These are phyloP conservation scores for Petrocephalus schoutedeni DNA, from an alignment of 2,797 vertebrate genomes.

Conservation along the genomic window DNA sequence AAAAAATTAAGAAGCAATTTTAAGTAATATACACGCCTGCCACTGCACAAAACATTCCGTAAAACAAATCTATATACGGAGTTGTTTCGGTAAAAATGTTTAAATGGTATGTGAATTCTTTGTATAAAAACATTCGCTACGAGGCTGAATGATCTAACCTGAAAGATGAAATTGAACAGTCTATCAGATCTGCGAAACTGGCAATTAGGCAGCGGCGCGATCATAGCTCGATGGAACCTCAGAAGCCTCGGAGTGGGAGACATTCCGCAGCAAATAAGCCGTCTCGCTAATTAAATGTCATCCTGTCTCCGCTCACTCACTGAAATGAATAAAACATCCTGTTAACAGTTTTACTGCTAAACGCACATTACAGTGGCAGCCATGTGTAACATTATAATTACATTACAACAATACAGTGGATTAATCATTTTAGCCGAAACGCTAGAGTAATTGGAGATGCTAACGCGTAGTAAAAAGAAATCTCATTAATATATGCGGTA, in stretches of 20 bases:
- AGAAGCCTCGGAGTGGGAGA: background rate
- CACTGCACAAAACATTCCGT: background rate
- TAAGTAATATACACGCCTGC: background rate
- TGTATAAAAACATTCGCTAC: background rate
- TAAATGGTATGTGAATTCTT: background rate
- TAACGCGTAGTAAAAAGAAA: background rate
- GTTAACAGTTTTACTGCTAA: background rate
- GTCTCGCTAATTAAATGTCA: background rate
- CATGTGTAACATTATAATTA: slow-evolving; percentile 6
- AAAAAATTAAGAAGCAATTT: background rate
- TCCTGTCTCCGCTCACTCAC: background rate
- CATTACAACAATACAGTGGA: background rate
- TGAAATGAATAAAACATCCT: background rate
- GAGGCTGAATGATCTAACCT: background rate
- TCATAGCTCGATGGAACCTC: background rate
- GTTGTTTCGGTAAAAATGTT: background rate
- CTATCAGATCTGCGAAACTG: background rate
- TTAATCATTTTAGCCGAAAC: background rate
- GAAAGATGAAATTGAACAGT: background rate
- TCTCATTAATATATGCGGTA: background rate
- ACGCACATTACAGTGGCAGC: background rate
- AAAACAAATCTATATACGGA: background rate
- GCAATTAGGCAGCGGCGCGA: background rate
- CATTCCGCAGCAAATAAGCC: background rate
- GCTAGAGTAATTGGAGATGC: background rate